phyloP scores from a whole-genome alignment of 2,888 invertebrate genomes.

The Dryocosmus kuriphilus region DNA sequence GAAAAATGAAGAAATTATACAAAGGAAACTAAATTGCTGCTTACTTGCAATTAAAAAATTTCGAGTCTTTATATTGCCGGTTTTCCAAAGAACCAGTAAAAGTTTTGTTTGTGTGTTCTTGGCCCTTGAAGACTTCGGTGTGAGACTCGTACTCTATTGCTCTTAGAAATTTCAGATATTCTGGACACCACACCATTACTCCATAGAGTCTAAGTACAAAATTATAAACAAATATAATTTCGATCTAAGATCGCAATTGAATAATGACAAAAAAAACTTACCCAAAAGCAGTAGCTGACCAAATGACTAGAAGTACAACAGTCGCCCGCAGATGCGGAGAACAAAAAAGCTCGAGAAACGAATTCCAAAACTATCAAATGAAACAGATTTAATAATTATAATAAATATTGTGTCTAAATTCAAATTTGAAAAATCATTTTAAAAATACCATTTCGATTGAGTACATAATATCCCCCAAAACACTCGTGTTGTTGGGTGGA shows the following conservation, averaged over 20 bases:
- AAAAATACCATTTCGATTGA: conserved; percentile 77
- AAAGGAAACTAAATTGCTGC: conserved; percentile 28
- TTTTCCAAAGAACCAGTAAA: conserved; percentile 84
- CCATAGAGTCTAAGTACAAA: conserved; percentile 78
- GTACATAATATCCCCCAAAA: conserved; percentile 77
- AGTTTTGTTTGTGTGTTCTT: conserved; percentile 75
- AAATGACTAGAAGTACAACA: conserved; percentile 80
- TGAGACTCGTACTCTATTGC: conserved; percentile 75
- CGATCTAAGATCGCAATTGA: too few species aligned
- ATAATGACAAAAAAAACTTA: conserved; percentile 71
- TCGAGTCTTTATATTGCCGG: conserved; percentile 81
- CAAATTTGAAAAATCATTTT: not conserved
- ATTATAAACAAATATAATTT: not conserved
- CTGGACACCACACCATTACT: conserved; percentile 81
- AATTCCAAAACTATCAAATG: conserved; percentile 83
- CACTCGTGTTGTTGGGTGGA: conserved; percentile 79
- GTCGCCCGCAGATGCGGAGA: conserved; percentile 83
- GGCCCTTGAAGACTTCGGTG: conserved; percentile 69
- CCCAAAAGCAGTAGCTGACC: conserved; percentile 81
- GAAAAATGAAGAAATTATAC: not conserved
- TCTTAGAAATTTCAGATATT: conserved; percentile 77
- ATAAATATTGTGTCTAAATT: not conserved
- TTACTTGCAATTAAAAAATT: conserved; percentile 82
- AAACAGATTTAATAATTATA: conserved; percentile 25
- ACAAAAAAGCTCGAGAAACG: conserved; percentile 84